Base-by-base conservation (phyloP, 2,797 vertebrate genomes). In the Falco biarmicus region DNA sequence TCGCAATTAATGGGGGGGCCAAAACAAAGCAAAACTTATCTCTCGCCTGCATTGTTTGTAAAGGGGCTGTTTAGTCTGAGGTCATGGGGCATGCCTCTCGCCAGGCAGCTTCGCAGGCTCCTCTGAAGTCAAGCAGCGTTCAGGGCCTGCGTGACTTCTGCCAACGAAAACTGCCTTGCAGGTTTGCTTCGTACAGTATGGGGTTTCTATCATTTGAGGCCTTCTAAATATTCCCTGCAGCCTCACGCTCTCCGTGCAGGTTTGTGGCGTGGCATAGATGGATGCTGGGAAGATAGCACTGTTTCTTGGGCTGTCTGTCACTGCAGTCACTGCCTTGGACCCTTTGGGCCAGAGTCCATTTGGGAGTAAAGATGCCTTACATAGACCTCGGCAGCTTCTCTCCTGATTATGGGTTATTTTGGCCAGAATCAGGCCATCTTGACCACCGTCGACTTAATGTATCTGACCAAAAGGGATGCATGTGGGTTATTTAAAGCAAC, bases 1-100 rank as follows among this genome's bases (percentile, higher is more conserved):
- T 93, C n/a, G 2, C 75, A 77, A 77, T 68, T 92, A 92, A 90
- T 53, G 71, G 3, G 16, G 63, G 89, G 93, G 73, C 59, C 70
- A 88, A 95, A 95, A 95, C 88, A 95, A 93, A 96, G 88, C 50
- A 78, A 79, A 94, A 94, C 88, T 95, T 95, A 95, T 96, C 95
- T 87, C 77, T 89, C 2, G 2, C 34, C 31, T 7, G 6, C 84
- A 90, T 75, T 96, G 91, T 94, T 96, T 83, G n/a, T 64, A 47
- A 92, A 60, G 81, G 45, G 31, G 45, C 76, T 95, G 90, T 95
- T 95, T 92, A 84, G 84, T 95, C 90, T 96, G 89, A 95, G 76
- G 78, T 87, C 82, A 70, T 0, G 0, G 53, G 65, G 11, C 81
- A n/a, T 61, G 68, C 11, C 74, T 79, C 54, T 87, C 19, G 3